Conservation (phyloP, 2,113 vertebrate species). For the Neodontobutis hainanensis region DNA sequence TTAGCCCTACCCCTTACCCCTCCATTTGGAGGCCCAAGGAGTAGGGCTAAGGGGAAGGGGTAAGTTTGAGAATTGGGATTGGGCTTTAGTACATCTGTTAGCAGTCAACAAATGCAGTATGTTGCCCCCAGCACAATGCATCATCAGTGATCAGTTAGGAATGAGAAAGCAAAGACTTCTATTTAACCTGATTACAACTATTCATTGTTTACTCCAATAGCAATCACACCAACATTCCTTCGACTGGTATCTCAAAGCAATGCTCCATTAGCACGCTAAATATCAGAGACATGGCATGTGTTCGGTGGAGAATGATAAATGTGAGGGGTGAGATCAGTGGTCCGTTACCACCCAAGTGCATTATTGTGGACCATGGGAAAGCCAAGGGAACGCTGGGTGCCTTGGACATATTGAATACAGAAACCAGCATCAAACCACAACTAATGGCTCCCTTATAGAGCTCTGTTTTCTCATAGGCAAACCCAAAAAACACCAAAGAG, state of each 20-base stretch:
- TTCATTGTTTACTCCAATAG: conserved; percentile 36
- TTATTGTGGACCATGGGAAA: conserved; percentile 28
- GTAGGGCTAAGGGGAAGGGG: no score
- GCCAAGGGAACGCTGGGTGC: conserved; percentile 15
- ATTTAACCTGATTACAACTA: conserved; percentile 24
- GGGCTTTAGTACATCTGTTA: conserved; percentile 58
- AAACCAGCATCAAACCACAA: conserved; percentile 48
- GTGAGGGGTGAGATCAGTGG: conserved; percentile 13
- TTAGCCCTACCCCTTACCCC: no score
- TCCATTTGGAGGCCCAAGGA: no score
- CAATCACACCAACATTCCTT: conserved; percentile 50
- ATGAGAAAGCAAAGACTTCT: conserved; percentile 15
- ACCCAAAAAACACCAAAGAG: conserved; percentile 24
- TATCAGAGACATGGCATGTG: conserved; percentile 32
- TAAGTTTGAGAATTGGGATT: no score
- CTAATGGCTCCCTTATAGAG: conserved; percentile 54
- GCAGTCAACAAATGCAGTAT: conserved; percentile 38
- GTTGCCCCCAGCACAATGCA: no score
- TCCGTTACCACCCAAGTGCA: conserved; percentile 49
- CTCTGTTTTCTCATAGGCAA: conserved; percentile 43
- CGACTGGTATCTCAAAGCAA: conserved; percentile 46
- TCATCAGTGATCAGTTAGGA: conserved; percentile 7
- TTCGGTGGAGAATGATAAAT: conserved; percentile 34
- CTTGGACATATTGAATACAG: conserved; percentile 46
- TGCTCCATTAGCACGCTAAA: conserved; percentile 42